These are phyloP conservation scores for Brachyhypopomus gauderio DNA, from an alignment of 2,113 vertebrate species.

Conservation along the genomic window DNA sequence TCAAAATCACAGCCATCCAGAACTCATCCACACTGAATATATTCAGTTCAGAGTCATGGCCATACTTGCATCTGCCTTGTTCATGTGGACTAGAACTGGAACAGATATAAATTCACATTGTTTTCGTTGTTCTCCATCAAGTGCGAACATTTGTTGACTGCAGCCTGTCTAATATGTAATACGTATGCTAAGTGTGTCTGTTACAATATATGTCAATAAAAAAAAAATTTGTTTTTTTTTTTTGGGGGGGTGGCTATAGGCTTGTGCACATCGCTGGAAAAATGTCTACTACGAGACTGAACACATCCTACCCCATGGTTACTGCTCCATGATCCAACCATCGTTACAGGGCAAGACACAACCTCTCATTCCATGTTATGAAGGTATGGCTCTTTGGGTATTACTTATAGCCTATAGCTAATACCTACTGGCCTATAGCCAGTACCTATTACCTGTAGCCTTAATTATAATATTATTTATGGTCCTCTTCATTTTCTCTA, in stretches of 20 bases:
- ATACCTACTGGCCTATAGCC: too few relatives aligned
- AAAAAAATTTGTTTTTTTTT: background rate
- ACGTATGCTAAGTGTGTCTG: background rate
- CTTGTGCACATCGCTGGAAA: conserved; percentile 98
- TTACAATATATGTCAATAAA: conserved; percentile 11
- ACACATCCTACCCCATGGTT: conserved; percentile 91
- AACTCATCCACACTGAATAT: background rate
- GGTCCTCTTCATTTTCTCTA: too few relatives aligned
- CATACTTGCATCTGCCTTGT: background rate
- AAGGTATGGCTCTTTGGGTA: conserved; percentile 79
- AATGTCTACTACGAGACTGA: conserved; percentile 93
- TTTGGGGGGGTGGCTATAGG: conserved; percentile 69
- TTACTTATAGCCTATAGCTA: background rate
- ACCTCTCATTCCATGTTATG: conserved; percentile 90
- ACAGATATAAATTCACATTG: background rate
- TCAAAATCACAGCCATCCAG: background rate
- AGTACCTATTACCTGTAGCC: too few relatives aligned
- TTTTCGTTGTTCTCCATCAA: background rate
- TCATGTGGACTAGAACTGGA: background rate
- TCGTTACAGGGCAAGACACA: conserved; percentile 83
- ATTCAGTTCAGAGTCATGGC: conserved; percentile 16
- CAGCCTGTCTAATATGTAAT: background rate
- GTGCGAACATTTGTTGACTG: background rate
- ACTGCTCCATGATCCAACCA: conserved; percentile 90
- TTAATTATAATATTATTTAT: too few relatives aligned